phyloP scores from a whole-genome alignment of 2,113 vertebrate species.

The Rhineura floridana region DNA sequence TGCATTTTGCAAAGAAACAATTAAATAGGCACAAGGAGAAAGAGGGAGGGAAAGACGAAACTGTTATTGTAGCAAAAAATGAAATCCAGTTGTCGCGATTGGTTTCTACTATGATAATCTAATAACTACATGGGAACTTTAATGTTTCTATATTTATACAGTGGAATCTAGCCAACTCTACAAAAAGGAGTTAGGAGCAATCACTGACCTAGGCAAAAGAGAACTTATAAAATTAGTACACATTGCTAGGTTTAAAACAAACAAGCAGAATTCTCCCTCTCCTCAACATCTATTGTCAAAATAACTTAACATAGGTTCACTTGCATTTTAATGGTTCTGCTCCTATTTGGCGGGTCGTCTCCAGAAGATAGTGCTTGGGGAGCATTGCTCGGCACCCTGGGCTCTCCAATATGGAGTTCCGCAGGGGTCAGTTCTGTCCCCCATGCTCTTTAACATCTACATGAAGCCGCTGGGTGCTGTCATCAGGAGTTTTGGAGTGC shows the following conservation, averaged over 20 bases:
- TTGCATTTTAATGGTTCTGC: neutral
- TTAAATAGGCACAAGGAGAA: conserved; percentile 27
- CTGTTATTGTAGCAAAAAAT: neutral
- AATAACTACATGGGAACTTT: neutral
- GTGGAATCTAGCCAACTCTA: neutral
- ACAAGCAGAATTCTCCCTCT: neutral
- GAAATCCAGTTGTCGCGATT: conserved; percentile 9
- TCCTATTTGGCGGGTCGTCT: too few species aligned
- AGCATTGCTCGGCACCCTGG: too few species aligned
- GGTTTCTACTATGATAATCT: neutral
- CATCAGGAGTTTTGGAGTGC: too few species aligned
- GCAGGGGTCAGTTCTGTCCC: too few species aligned
- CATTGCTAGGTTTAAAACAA: neutral
- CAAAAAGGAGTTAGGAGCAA: neutral
- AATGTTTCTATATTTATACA: conserved; percentile 2
- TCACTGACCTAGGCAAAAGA: neutral
- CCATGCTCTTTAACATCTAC: too few species aligned
- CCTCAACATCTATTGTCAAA: neutral
- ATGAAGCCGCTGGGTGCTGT: too few species aligned
- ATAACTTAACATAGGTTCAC: neutral
- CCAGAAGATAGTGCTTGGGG: too few species aligned
- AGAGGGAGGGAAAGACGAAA: neutral
- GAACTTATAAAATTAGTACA: neutral
- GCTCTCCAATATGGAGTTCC: too few species aligned
- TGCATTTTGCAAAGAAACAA: conserved; percentile 45